A percentile compares a stretch with the other conserved stretches of the same genome.
These are phyloP conservation scores for Ivindomyrus marchei DNA, from an alignment of 2,113 vertebrate genomes.

Conservation along the genomic window DNA sequence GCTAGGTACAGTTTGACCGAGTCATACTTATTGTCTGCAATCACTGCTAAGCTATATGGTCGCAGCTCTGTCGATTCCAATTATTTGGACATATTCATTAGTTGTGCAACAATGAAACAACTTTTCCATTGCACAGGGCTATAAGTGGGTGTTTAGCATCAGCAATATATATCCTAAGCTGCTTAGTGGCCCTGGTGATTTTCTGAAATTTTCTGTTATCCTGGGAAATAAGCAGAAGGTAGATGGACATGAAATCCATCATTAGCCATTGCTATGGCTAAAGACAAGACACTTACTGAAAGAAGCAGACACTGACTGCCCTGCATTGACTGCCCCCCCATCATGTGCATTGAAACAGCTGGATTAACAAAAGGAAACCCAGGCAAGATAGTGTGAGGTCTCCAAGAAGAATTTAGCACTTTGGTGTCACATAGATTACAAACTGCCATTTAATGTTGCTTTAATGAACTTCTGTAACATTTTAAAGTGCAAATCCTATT, in stretches of 20 bases:
- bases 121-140: background rate
- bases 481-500: background rate
- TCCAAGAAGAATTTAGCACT: background rate
- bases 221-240: background rate
- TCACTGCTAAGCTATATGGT: background rate
- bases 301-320: background rate
- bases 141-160: background rate
- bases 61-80: background rate
- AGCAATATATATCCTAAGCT: background rate
- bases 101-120: background rate
- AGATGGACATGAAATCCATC: background rate
- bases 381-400: background rate
- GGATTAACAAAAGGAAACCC: background rate
- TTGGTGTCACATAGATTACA: background rate
- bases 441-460: background rate
- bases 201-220: background rate
- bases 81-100: background rate
- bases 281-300: background rate
- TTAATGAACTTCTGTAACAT: background rate
- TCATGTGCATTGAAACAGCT: background rate
- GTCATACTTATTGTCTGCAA: background rate
- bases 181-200: background rate
- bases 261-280: background rate
- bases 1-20: background rate
- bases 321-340: background rate